Conservation (phyloP, 2,113 vertebrate species). For the Turdus rufiventris region DNA sequence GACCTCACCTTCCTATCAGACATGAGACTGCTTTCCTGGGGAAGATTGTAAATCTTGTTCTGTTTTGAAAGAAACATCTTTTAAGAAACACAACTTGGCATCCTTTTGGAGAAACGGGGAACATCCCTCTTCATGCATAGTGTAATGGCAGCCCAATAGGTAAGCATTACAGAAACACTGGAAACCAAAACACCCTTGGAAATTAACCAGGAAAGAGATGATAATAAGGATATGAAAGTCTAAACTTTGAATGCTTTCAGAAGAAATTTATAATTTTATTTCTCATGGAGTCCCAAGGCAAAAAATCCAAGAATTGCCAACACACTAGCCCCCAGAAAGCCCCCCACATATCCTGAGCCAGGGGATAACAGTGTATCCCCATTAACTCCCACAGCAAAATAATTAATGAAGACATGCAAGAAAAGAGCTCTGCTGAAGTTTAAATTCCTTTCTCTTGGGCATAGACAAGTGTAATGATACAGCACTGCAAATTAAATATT, state of each 20-base stretch:
- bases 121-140: no score
- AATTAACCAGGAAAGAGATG: not conserved
- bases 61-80: not conserved
- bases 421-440: not conserved
- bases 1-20: not conserved
- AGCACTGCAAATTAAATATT: constrained; percentile 24
- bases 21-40: accelerated
- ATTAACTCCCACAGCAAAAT: not conserved
- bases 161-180: not conserved
- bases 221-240: not conserved
- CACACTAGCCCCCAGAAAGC: accelerated
- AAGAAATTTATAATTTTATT: not conserved
- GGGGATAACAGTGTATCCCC: not conserved
- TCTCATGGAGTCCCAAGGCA: not conserved
- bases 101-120: not conserved
- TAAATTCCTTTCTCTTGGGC: not conserved
- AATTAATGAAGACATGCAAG: not conserved
- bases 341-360: not conserved
- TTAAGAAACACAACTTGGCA: not conserved
- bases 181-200: not conserved
- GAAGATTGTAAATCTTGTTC: not conserved
- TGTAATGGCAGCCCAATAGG: not conserved
- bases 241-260: not conserved
- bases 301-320: not conserved
- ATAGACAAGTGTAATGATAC: not conserved